Evolutionary conservation across 2,888 invertebrate species (phyloP), one percentile per base, ranked within the genome.

Genomic region (Spilosoma lubricipeda): DNA sequence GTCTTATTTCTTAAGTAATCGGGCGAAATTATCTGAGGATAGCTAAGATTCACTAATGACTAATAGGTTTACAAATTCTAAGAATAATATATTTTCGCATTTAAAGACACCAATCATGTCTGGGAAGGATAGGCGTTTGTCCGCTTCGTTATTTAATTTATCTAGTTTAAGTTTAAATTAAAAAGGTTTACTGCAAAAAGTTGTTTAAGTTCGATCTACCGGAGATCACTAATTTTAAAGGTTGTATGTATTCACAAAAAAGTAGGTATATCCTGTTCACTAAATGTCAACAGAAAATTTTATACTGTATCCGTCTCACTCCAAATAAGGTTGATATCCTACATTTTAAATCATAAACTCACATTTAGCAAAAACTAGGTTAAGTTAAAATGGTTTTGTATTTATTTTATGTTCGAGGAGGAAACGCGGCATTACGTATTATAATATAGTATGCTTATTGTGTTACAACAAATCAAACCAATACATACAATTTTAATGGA

Each of bases 401-500:
- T 77, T 36, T 63, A 30, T 67, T 73, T 77, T 71, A 80, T 79
- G 70, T 56, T 73, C 71, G 48, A 52, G 73, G 63, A 79, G 77
- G 82, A 85, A 79, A 80, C 70, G 59, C 45, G 69, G 69, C 15
- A 48, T 77, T 74, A 77, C 5, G 33, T 67, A 42, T 70, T 66
- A 65, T 69, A 33, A 45, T 74, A 42, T 67, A 7, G 68, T 23
- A 52, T 52, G 3, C 2, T n/a, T 59, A 13, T 59, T 59, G n/a
- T 59, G 59, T 27, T 59, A 30, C 9, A 15, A 63, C 2, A 15
- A 63, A 15, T 27, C n/a, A n/a, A 59, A 15, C 27, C 13, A 0
- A 7, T 52, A 52, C 52, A 39, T 45, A 42, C 11, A 56, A 9
- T n/a, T 56, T n/a, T n/a, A n/a, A n/a, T 56, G 23, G 3, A 56